Evolutionary conservation across 2,888 invertebrate genomes (phyloP).

Genomic region (Euplagia quadripunctaria): DNA sequence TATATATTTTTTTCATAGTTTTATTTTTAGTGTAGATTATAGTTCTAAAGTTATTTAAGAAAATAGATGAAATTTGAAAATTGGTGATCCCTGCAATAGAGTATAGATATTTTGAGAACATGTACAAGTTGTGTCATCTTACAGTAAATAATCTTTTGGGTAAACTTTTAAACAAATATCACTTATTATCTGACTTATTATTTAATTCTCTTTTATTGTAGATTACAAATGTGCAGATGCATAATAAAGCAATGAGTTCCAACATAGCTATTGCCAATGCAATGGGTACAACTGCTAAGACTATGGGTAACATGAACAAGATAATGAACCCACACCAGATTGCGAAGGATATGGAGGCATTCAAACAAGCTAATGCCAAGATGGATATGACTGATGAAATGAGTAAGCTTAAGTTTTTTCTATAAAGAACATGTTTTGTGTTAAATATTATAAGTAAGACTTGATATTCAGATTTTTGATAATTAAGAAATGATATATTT

Average conservation of each 20-base stretch:
- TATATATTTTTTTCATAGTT: too few relatives aligned
- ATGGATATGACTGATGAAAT: slow-evolving; percentile 99
- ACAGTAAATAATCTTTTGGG: too few relatives aligned
- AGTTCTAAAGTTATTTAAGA: too few relatives aligned
- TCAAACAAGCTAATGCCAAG: slow-evolving; percentile 93
- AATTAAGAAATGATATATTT: background rate
- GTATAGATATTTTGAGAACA: too few relatives aligned
- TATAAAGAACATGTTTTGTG: background rate
- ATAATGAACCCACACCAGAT: slow-evolving; percentile 95
- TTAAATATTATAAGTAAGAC: background rate
- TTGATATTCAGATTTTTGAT: background rate
- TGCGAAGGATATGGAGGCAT: slow-evolving; percentile 93
- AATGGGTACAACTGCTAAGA: slow-evolving; percentile 95
- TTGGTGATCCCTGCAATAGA: too few relatives aligned
- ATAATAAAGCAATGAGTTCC: slow-evolving; percentile 96
- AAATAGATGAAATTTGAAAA: too few relatives aligned
- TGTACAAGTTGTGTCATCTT: too few relatives aligned
- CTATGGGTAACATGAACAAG: slow-evolving; percentile 96
- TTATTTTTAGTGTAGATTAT: too few relatives aligned
- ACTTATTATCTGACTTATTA: background rate
- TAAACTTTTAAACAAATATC: background rate
- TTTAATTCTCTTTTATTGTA: slow-evolving; percentile 40
- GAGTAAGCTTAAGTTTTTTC: slow-evolving; percentile 87
- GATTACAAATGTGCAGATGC: slow-evolving; percentile 92
- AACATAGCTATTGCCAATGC: slow-evolving; percentile 95